Conservation (phyloP, 2,888 invertebrate genomes). For the Himalopsyche tibetana region DNA sequence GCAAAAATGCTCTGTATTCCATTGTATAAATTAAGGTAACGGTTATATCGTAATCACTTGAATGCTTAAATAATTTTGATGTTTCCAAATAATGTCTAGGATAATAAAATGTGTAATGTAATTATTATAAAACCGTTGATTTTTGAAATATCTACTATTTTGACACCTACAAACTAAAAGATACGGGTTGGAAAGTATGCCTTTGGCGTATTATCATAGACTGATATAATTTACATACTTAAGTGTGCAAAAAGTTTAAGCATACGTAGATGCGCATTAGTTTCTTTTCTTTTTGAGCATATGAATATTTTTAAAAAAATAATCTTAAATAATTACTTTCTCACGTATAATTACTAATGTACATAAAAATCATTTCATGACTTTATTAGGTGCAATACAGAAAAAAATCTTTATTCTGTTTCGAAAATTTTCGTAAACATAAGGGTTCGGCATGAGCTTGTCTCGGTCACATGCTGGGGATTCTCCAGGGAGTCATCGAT, state of each 20-base stretch:
- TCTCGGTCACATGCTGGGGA: too few relatives aligned
- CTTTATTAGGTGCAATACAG: too few relatives aligned
- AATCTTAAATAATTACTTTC: too few relatives aligned
- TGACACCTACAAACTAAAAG: conserved; percentile 24
- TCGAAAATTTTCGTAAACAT: too few relatives aligned
- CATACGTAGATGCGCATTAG: neutral
- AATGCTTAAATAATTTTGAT: conserved; percentile 46
- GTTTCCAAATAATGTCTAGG: conserved; percentile 15
- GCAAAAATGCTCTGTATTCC: neutral
- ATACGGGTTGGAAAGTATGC: conserved; percentile 42
- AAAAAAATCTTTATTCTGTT: too few relatives aligned
- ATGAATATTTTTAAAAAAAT: too few relatives aligned
- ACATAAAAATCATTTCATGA: too few relatives aligned
- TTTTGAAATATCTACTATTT: conserved; percentile 55
- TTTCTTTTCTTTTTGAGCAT: neutral
- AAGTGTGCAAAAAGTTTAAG: conserved; percentile 29
- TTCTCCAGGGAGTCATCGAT: too few relatives aligned
- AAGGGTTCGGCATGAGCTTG: too few relatives aligned
- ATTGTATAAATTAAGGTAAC: conserved; percentile 9
- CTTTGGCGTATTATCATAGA: conserved; percentile 47
- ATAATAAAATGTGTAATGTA: conserved; percentile 6
- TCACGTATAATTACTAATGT: too few relatives aligned
- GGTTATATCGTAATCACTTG: neutral
- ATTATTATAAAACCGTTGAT: conserved; percentile 47
- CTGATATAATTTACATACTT: conserved; percentile 40